Evolutionary conservation across 2,113 vertebrate genomes (phyloP).

Genomic region (Clarias gariepinus): DNA sequence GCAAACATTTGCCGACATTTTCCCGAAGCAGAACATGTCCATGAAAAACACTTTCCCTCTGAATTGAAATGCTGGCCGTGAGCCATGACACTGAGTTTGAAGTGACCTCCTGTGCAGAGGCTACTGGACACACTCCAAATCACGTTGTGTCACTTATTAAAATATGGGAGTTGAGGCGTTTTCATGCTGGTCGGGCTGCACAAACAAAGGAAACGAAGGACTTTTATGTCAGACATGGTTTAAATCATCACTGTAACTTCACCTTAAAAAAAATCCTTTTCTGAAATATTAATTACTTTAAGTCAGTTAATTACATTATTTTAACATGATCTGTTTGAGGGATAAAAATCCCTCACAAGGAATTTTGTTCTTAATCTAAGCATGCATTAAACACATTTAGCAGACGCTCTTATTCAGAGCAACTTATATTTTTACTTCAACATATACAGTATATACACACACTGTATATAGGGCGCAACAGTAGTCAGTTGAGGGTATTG

Average conservation of each 20-base stretch:
- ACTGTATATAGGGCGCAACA: no score
- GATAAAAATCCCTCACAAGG: no score
- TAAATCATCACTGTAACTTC: background rate
- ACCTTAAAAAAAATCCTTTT: background rate
- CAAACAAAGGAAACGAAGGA: conserved; percentile 5
- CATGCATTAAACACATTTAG: no score
- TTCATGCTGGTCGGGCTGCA: conserved; percentile 2
- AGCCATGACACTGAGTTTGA: conserved; percentile 31
- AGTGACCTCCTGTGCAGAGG: conserved; percentile 27
- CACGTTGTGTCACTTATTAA: conserved; percentile 30
- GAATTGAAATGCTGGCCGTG: background rate
- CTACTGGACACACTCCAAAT: conserved; percentile 22
- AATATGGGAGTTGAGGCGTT: conserved; percentile 14
- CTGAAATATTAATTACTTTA: background rate
- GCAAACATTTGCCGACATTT: background rate
- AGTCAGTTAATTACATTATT: no score
- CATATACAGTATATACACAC: no score
- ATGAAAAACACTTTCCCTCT: background rate
- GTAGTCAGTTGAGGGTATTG: no score
- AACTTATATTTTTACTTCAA: no score
- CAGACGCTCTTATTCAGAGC: no score
- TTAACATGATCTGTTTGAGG: no score
- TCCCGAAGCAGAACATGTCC: background rate
- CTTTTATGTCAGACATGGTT: no score
- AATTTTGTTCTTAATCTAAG: no score